A percentile compares a stretch with the other conserved stretches of the same genome.
phyloP scores from a whole-genome alignment of 1,140 invertebrate genomes.

The Drosophila truncata region DNA sequence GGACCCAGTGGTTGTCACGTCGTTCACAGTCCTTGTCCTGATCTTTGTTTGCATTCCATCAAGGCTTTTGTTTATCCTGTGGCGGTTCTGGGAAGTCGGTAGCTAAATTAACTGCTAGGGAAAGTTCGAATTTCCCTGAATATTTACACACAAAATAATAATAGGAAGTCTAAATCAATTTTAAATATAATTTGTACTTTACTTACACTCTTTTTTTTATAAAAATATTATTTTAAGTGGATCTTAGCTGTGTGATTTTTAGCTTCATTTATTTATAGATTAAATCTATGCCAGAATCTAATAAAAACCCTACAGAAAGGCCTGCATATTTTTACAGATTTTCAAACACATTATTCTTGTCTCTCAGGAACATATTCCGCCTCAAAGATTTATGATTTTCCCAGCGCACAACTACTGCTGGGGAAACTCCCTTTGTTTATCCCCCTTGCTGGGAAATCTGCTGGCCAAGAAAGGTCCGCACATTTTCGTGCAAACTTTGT shows the following conservation, averaged over 20 bases:
- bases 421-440: constrained; percentile 30
- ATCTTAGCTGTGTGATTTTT: no score
- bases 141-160: neutral
- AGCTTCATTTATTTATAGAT: neutral
- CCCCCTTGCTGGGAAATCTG: constrained; percentile 35
- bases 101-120: constrained; percentile 47
- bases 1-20: constrained; percentile 43
- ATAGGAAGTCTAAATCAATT: neutral
- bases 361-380: constrained; percentile 27
- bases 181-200: neutral
- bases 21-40: constrained; percentile 41
- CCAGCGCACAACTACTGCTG: constrained; percentile 1
- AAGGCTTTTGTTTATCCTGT: constrained; percentile 24
- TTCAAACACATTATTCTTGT: constrained; percentile 11
- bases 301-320: neutral
- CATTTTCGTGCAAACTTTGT: constrained; percentile 77
- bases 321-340: constrained; percentile 7
- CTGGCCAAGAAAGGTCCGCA: constrained; percentile 48
- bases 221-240: neutral
- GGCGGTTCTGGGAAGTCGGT: constrained; percentile 1
- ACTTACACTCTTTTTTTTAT: neutral
- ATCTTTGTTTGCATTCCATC: constrained; percentile 41
- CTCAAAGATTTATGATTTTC: constrained; percentile 11
- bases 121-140: constrained; percentile 1
- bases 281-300: neutral